Conservation (phyloP, 2,113 vertebrate genomes). For the Meles meles region DNA sequence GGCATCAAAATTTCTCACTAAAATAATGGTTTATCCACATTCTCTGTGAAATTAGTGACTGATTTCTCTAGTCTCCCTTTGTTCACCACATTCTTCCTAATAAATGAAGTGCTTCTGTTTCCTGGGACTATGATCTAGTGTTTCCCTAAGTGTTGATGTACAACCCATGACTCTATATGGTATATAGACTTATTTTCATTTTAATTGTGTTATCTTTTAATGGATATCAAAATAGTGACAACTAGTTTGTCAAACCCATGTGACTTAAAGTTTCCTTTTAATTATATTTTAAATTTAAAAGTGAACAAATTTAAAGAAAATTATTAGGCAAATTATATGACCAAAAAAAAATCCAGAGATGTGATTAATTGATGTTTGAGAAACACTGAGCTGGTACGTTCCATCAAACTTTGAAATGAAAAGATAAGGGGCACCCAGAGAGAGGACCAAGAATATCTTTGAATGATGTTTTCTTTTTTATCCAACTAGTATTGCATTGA, state of each 20-base stretch:
- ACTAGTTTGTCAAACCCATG: not conserved
- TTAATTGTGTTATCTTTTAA: not conserved
- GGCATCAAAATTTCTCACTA: not conserved
- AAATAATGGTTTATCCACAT: not conserved
- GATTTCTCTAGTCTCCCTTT: not conserved
- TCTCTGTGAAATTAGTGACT: not conserved
- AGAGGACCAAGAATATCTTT: not conserved
- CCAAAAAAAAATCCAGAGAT: not conserved
- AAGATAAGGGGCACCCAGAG: not conserved
- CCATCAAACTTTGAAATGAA: conserved; percentile 17
- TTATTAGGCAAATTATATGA: conserved; percentile 35
- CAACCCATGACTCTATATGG: not conserved
- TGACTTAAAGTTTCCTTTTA: conserved; percentile 21
- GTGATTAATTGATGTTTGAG: conserved; percentile 4
- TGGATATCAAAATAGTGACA: not conserved
- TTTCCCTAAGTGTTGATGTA: not conserved
- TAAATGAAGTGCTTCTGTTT: not conserved
- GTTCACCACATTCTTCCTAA: not conserved
- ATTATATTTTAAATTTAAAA: conserved; percentile 48
- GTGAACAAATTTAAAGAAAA: conserved; percentile 11
- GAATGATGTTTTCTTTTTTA: conserved; percentile 13
- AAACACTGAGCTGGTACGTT: not conserved
- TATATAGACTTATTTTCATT: not conserved
- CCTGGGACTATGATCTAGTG: not conserved
- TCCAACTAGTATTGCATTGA: not conserved